Conservation (phyloP, 2,888 invertebrate genomes). For the Caenorhabditis sp. region DNA sequence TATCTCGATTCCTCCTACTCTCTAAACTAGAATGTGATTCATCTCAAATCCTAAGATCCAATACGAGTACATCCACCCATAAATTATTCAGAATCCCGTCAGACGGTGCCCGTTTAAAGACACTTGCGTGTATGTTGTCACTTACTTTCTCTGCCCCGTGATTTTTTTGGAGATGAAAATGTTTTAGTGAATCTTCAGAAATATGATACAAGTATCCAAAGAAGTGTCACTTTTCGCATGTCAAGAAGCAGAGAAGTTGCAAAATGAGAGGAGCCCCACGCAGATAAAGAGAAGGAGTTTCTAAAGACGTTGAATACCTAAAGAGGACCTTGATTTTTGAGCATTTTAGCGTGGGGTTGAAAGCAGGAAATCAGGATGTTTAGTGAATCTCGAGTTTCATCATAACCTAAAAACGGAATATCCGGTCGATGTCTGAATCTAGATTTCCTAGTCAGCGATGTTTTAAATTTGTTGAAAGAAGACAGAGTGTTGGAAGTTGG, state of each 20-base stretch:
- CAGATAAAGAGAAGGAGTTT: conserved; percentile 1
- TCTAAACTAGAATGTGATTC: not conserved
- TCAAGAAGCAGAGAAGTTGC: conserved; percentile 12
- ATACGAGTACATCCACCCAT: conserved; percentile 8
- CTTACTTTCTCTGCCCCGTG: not conserved
- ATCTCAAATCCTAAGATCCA: conserved; percentile 9
- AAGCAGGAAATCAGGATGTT: not conserved
- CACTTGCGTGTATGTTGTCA: conserved; percentile 29
- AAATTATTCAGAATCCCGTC: conserved; percentile 33
- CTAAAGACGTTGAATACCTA: conserved; percentile 2
- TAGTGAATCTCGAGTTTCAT: conserved; percentile 31
- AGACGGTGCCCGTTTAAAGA: conserved; percentile 13
- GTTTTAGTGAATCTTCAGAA: conserved; percentile 8
- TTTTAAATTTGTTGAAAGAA: too few relatives aligned
- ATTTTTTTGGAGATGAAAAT: not conserved
- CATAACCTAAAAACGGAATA: conserved; percentile 53
- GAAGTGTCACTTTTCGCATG: conserved; percentile 37
- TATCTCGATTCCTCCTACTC: not conserved
- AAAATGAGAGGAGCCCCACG: conserved; percentile 26
- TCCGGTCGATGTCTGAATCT: conserved; percentile 45
- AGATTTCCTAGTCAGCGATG: not conserved
- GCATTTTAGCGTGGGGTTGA: conserved; percentile 11
- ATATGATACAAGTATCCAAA: conserved; percentile 44
- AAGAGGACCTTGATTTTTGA: conserved; percentile 28
- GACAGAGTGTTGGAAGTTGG: too few relatives aligned